phyloP scores from a whole-genome alignment of 2,113 vertebrate genomes.

The Brienomyrus brachyistius region DNA sequence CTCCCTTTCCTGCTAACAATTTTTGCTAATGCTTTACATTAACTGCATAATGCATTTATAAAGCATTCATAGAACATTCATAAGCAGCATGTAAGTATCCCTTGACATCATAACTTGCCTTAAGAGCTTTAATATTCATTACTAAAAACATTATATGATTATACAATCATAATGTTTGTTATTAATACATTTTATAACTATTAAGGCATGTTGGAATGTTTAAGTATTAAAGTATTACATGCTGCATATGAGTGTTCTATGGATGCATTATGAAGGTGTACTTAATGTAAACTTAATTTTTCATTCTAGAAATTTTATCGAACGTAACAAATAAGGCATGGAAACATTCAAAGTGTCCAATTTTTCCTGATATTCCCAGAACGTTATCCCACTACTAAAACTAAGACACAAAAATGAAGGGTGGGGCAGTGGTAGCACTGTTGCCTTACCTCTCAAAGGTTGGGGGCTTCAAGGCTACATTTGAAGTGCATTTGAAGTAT shows the following conservation, averaged over 20 bases:
- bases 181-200: background rate
- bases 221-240: background rate
- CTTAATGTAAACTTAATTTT: background rate
- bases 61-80: background rate
- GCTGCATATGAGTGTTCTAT: background rate
- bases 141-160: background rate
- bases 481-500: too few relatives aligned
- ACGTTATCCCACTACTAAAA: too few relatives aligned
- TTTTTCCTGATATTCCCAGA: too few relatives aligned
- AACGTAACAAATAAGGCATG: too few relatives aligned
- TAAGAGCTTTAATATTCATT: background rate
- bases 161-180: background rate
- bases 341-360: too few relatives aligned
- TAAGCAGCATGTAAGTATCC: background rate
- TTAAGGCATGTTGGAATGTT: background rate
- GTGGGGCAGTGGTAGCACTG: too few relatives aligned
- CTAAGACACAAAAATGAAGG: too few relatives aligned
- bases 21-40: background rate
- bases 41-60: background rate
- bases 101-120: background rate
- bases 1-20: background rate
- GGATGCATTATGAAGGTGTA: background rate
- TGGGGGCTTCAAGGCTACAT: too few relatives aligned
- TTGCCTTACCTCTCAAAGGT: too few relatives aligned
- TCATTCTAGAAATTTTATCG: background rate